phyloP scores from a whole-genome alignment of 92 coral and sea anemone species.

The Pocillopora grandis region DNA sequence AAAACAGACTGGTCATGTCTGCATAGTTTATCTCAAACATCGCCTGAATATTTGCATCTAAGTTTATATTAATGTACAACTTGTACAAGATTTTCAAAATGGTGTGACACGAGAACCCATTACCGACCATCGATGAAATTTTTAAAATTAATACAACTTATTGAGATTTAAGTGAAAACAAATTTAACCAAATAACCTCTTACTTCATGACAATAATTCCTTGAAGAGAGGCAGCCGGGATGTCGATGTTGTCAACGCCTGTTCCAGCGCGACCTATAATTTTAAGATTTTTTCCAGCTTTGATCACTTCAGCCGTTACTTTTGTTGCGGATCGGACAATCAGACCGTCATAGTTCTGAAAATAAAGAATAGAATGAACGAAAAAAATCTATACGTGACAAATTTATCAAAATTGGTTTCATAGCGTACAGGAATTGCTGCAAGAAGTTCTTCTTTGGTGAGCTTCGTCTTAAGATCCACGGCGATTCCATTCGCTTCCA shows the following conservation, averaged over 20 bases:
- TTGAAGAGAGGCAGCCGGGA: conserved; percentile 74
- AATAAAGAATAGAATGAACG: background rate
- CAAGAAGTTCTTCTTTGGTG: conserved; percentile 82
- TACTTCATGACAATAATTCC: conserved; percentile 98
- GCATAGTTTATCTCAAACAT: no score
- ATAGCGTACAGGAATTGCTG: conserved; percentile 74
- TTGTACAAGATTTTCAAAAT: background rate
- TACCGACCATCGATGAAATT: background rate
- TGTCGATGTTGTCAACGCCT: conserved; percentile 95
- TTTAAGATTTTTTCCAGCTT: conserved; percentile 87
- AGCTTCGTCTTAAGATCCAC: conserved; percentile 90
- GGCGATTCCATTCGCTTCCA: conserved; percentile 77
- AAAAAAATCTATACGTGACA: background rate
- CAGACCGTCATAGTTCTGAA: conserved; percentile 89
- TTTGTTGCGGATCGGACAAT: conserved; percentile 98
- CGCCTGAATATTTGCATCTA: no score
- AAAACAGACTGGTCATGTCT: no score
- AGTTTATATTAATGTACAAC: background rate
- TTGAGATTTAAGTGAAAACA: background rate
- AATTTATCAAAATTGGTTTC: background rate
- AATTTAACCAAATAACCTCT: background rate
- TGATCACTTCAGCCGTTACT: conserved; percentile 88
- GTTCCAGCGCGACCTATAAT: conserved; percentile 98
- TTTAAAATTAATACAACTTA: background rate
- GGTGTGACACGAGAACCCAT: background rate